Evolutionary conservation across 2,888 invertebrate genomes (phyloP).

Genomic region (Notodonta ziczac): DNA sequence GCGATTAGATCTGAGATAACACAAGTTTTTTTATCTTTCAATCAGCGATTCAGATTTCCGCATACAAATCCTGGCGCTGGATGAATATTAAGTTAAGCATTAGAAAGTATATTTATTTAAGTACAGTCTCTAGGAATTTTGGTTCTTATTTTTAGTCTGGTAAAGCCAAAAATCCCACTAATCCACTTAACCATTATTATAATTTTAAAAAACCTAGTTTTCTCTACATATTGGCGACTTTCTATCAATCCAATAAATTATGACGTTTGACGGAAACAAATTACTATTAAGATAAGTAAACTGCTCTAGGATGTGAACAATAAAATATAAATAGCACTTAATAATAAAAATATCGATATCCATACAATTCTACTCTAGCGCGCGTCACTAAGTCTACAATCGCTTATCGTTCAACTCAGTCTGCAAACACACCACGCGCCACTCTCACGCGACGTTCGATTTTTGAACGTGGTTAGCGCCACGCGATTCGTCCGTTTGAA

Average conservation of each 20-base stretch:
- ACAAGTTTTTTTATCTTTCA: background rate
- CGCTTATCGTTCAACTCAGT: conserved; percentile 64
- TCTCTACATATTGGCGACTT: too few species aligned
- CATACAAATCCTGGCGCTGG: background rate
- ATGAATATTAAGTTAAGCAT: background rate
- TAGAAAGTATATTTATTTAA: background rate
- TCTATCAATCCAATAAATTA: background rate
- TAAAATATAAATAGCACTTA: background rate
- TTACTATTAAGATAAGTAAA: too few species aligned
- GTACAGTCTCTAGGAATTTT: background rate
- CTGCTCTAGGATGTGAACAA: too few species aligned
- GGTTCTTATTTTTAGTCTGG: background rate
- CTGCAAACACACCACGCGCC: conserved; percentile 39
- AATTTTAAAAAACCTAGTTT: too few species aligned
- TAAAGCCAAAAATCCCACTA: background rate
- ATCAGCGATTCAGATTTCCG: background rate
- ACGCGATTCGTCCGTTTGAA: conserved; percentile 26
- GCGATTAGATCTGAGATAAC: background rate
- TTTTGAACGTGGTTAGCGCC: conserved; percentile 28
- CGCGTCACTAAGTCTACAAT: conserved; percentile 64
- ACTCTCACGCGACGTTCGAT: conserved; percentile 41
- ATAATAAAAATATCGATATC: conserved; percentile 45
- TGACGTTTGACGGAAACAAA: too few species aligned
- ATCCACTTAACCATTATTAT: background rate
- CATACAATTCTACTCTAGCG: conserved; percentile 40